These are phyloP conservation scores for Galago senegalensis DNA, from an alignment of 2,797 vertebrate genomes.

Conservation along the genomic window DNA sequence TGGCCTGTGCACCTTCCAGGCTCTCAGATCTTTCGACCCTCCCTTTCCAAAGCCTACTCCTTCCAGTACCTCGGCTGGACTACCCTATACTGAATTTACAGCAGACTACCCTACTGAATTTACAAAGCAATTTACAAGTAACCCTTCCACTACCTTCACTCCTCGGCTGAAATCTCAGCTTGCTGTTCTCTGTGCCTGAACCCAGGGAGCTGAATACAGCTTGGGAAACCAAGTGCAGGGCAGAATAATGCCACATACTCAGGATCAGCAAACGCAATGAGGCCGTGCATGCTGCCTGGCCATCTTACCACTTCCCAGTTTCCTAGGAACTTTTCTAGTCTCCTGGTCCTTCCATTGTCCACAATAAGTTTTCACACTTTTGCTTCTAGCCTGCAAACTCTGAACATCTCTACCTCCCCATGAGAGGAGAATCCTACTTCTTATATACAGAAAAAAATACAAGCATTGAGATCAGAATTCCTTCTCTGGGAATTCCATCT, in stretches of 20 bases:
- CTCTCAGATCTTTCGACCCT: not conserved
- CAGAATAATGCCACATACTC: not conserved
- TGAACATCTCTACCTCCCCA: not conserved
- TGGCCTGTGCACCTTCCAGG: not conserved
- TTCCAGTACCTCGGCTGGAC: too few relatives aligned
- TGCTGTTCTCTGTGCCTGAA: not conserved
- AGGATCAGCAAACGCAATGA: not conserved
- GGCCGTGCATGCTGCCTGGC: too few relatives aligned
- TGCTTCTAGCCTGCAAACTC: not conserved
- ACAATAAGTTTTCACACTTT: not conserved
- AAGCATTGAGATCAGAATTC: not conserved
- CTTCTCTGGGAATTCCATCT: not conserved
- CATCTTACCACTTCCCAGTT: not conserved
- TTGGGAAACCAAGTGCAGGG: not conserved
- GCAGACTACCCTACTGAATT: too few relatives aligned
- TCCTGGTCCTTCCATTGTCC: not conserved
- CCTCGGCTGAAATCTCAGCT: not conserved
- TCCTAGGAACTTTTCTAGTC: not conserved
- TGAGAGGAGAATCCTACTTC: not conserved
- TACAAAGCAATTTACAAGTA: too few relatives aligned
- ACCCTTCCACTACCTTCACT: too few relatives aligned
- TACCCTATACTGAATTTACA: too few relatives aligned
- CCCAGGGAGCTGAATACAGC: not conserved
- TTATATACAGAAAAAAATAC: not conserved
- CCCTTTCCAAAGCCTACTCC: not conserved